phyloP scores from a whole-genome alignment of 2,888 invertebrate genomes.

The Oscheius sp. region DNA sequence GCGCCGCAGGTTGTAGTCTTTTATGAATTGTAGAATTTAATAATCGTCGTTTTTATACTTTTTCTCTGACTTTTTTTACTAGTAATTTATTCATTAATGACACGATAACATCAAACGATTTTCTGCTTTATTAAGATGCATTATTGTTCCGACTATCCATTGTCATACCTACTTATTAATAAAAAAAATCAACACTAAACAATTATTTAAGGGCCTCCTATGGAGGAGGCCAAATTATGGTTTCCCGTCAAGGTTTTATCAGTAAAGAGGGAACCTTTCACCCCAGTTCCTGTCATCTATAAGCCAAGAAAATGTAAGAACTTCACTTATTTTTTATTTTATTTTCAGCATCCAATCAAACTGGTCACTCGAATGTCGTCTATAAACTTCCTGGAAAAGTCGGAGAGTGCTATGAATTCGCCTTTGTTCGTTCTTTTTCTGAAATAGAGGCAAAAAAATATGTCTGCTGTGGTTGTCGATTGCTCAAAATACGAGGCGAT shows the following conservation, averaged over 20 bases:
- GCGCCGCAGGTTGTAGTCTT: too few relatives aligned
- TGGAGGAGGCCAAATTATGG: background rate
- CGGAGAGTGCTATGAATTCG: conserved; percentile 15
- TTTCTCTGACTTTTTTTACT: too few relatives aligned
- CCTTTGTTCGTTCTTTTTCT: conserved; percentile 10
- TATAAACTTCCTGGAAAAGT: conserved; percentile 2
- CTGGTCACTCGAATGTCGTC: background rate
- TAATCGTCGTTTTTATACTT: too few relatives aligned
- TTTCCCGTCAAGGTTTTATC: background rate
- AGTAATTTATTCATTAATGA: too few relatives aligned
- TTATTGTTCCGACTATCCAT: too few relatives aligned
- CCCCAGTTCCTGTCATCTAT: background rate
- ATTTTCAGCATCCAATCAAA: background rate
- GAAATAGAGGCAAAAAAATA: conserved; percentile 4
- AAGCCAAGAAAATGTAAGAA: background rate
- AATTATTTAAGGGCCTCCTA: background rate
- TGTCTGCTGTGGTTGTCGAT: conserved; percentile 15
- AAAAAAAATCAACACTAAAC: too few relatives aligned
- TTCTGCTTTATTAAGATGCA: too few relatives aligned
- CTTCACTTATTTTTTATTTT: too few relatives aligned
- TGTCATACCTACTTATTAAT: too few relatives aligned
- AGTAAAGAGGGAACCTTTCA: background rate
- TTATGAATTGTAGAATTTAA: too few relatives aligned
- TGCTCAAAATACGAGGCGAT: background rate
- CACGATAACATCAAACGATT: too few relatives aligned